Evolutionary conservation across 1,140 invertebrate genomes (phyloP), one percentile per base, ranked within the genome.

Genomic region (Cyphomyrmex costatus): DNA sequence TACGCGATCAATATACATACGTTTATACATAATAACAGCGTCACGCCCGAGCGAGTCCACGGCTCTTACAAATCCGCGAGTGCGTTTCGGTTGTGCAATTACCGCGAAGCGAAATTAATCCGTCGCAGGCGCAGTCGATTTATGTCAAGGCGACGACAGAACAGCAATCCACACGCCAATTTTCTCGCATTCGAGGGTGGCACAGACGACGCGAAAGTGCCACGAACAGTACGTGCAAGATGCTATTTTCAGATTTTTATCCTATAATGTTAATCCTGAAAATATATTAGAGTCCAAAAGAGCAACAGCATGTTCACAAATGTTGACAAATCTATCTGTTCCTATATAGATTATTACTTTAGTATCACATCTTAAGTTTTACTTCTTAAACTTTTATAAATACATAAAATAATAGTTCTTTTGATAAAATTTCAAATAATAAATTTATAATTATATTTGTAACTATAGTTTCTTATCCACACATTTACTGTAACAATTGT

Each of bases 101-200:
- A 92, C 58, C 56, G 51, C 88, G 85, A 88, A 92, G 92, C 92
- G 91, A 94, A 94, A 94, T 94, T 94, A 93, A 94, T 94, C 93
- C 92, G 89, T 87, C 93, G 92, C 91, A 74, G 90, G 78, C 86
- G 70, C 90, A 93, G 86, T 86, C 87, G 88, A 94, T 93, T 92
- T 86, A 91, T 95, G 94, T 95, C 94, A 94, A 94, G 94, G 94
- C 91, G 76, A 94, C 53, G 36, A 56, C 79, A 33, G 86, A 90
- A 86, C 88, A 87, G 88, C 88, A 66, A 46, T 61, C 68, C 5
- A 53, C 63, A 46, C 49, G 36, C 49, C 74, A 56, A 65, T 89
- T 89, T 89, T 77, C 86, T 74, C 68, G 36, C 30, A 51, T 46
- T 60, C 76, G 61, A 88, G 77, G 83, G 87, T 79, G 82, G 63